Base-by-base conservation (phyloP, 2,797 vertebrate genomes). In the Gadopsis bispinosus region DNA sequence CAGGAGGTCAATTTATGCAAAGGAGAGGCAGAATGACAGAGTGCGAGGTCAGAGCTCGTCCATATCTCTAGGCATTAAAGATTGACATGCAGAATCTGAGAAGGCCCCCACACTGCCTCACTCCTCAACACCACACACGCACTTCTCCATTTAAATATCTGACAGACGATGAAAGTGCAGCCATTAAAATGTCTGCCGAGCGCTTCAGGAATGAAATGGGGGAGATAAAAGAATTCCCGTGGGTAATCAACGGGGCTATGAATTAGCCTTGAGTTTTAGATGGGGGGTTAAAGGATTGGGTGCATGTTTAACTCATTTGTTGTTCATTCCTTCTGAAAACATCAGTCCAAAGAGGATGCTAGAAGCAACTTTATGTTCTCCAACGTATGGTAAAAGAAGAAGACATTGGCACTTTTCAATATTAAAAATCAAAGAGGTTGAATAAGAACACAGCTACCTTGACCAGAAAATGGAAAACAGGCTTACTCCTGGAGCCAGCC, bases 161-260 rank as follows among this genome's bases (percentile, higher is more conserved):
- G 94, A 94, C 93, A 94, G 94, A 93, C 92, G 90, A 95, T 94
- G 92, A 95, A 95, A 95, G 93, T 94, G 91, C 91, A 93, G 93
- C 93, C 92, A 95, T 95, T 95, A 95, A 95, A 95, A 94, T 87
- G 92, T 95, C 93, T 78, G 56, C 86, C 45, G 80, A 90, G 89
- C 85, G 90, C 92, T 94, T 94, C 93, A 94, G 91, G 93, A 93
- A 94, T 93, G 93, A 95, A 95, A 95, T 94, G 93, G 91, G 87
- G 90, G 88, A 95, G 94, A 95, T 95, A 95, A 95, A 95, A 94
- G 83, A 93, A 93, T 92, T 87, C 93, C 92, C 93, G 53, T 81
- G 93, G 93, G 93, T 94, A 94, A 95, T 94, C 94, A 94, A 92
- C 79, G 79, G 85, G 87, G 89, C 91, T 92, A 93, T 95, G 93